Evolutionary conservation across 2,888 invertebrate genomes (phyloP).

Genomic region (Antheraea assamensis): DNA sequence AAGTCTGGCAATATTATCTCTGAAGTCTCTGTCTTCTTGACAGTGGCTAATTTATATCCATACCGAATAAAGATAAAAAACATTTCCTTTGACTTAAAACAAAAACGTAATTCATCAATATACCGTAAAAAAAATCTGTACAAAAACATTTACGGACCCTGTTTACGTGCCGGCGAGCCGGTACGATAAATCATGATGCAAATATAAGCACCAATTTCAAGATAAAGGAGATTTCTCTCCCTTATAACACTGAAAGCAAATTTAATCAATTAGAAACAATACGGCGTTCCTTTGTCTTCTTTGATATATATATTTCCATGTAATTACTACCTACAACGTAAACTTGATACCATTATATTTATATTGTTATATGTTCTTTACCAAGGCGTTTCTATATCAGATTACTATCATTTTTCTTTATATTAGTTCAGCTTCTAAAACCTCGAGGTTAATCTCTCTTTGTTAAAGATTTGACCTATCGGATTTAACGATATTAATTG

Average conservation of each 20-base stretch:
- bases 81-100: not conserved
- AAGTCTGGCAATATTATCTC: not conserved
- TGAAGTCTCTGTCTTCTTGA: not conserved
- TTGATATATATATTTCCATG: not conserved
- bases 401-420: too few relatives aligned
- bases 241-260: conserved; percentile 4
- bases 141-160: not conserved
- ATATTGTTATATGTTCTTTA: too few relatives aligned
- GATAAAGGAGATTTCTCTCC: not conserved
- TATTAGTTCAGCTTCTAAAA: too few relatives aligned
- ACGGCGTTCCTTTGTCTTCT: conserved; percentile 6
- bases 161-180: conserved; percentile 1
- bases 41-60: not conserved
- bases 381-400: too few relatives aligned
- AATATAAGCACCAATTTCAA: conserved; percentile 4
- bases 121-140: not conserved
- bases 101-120: conserved; percentile 6
- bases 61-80: not conserved
- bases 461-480: too few relatives aligned
- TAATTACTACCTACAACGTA: conserved; percentile 3
- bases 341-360: not conserved
- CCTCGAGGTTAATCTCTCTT: too few relatives aligned
- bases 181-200: conserved; percentile 11
- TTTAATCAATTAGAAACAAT: conserved; percentile 13
- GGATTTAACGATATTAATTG: too few relatives aligned